Evolutionary conservation across 2,797 vertebrate species (phyloP).

Genomic region (Hippopotamyrus pictus): DNA sequence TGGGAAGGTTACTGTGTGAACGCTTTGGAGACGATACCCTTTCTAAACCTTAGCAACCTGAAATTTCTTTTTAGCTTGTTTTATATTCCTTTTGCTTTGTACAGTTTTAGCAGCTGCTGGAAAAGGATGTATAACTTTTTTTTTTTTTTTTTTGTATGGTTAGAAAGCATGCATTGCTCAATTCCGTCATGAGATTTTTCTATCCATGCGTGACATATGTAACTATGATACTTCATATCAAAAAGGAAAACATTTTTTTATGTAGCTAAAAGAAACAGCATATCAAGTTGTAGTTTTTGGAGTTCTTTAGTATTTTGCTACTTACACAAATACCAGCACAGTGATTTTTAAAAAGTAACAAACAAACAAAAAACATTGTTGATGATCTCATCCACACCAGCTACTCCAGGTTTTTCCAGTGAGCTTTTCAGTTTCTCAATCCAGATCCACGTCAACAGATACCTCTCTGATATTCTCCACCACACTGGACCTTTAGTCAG

Average conservation of each 20-base stretch:
- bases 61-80: background rate
- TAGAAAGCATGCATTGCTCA: constrained; percentile 7
- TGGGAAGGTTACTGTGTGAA: background rate
- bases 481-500: background rate
- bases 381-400: background rate
- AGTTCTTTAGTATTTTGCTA: constrained; percentile 1
- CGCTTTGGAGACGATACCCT: background rate
- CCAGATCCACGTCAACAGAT: background rate
- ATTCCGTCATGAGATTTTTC: background rate
- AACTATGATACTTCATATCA: background rate
- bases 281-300: background rate
- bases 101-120: background rate
- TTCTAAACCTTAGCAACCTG: background rate
- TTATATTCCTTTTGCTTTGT: constrained; percentile 1
- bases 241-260: constrained; percentile 1
- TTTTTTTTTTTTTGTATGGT: background rate
- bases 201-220: background rate
- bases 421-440: background rate
- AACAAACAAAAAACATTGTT: background rate
- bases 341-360: background rate
- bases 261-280: background rate
- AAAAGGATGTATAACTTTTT: background rate
- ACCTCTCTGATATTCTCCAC: constrained; percentile 3
- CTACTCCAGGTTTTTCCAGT: background rate
- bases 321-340: background rate